Evolutionary conservation across 1,140 invertebrate genomes (phyloP), one percentile per base, ranked within the genome.

Genomic region (Cepaea nemoralis): DNA sequence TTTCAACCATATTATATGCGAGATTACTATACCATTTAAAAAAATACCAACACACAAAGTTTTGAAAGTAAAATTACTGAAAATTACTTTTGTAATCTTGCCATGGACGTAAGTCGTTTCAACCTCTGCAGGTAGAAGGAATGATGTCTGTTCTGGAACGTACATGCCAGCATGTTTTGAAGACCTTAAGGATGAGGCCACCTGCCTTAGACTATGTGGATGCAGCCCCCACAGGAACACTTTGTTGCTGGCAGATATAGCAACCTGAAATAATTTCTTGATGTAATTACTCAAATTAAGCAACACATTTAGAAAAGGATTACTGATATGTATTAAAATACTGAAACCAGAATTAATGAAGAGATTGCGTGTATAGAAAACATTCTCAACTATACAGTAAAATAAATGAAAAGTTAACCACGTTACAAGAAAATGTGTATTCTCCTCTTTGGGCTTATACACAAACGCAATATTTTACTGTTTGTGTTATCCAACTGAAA

Each of bases 181-280:
- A 77, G 93, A 92, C 63, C 94, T 93, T 85, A 93, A 93, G 19
- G 93, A 92, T 88, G 95, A 94, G 75, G 94, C 94, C 83, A 94
- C 93, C 19, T 95, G 87, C 63, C 95, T 91, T 19, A 96, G 90
- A 82, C 94, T 94, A 90, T 95, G 94, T 0, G 95, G 95, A 90
- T 95, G 96, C 42, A 94, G 93, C 5, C 96, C 96, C 95, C 95
- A 97, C 12, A 93, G 93, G 85, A 94, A 96, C 22, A 97, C 90
- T 86, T 93, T 93, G 86, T 95, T 94, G 70, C 93, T 92, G 14
- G 91, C 90, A 77, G 94, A 94, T 73, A 96, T 93, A 69, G 94
- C 95, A 86, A 96, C 91, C 95, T 96, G 55, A 55, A 55, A 55
- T 48, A 19, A 12, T 55, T 14, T 55, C n/a, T 55, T 55, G 16